Base-by-base conservation (phyloP, 2,888 invertebrate genomes). In the Nomada lathburiana region DNA sequence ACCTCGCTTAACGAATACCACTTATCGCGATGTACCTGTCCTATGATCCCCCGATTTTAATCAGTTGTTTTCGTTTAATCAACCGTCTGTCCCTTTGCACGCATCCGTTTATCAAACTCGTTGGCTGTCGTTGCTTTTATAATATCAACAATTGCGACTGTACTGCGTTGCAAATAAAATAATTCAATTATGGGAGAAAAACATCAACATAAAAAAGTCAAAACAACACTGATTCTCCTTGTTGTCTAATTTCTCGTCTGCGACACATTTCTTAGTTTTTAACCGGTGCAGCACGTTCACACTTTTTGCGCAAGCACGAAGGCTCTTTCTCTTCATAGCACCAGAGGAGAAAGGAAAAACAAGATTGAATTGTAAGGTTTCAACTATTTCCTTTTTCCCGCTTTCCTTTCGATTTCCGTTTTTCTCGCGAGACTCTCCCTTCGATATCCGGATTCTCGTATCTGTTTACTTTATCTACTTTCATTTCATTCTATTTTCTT, bases 1-100 rank as follows among this genome's bases (percentile, higher is more conserved):
- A 57, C 65, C 75, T 65, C 73, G 80, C 84, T 89, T 69, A 87
- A 90, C 67, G 80, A 73, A 60, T 72, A 62, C 20, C 73, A 59
- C 68, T 88, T 88, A 86, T 86, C 86, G 57, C 77, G 73, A 77
- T 73, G 52, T 59, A 53, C 52, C 55, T 53, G 65, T 13, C 53
- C 55, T 10, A 20, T n/a, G 55, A 59, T 72, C 23, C 5, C 62
- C 29, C 81, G 80, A 80, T 68, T 26, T 57, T 63, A 44, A 67
- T 42, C 64, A 29, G 36, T 7, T 29, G 36, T 50, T 60, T 57
- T 26, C 53, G 52, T 78, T 69, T 52, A 72, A 85, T 80, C 75
- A 57, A 26, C 26, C 52, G 23, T 55, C 29, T 13, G 67, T 74
- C 78, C 36, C 57, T 53, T 67, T 50, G 29, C 65, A 62, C 63